Conservation (phyloP, 2,797 vertebrate genomes). For the Selene dorsalis region DNA sequence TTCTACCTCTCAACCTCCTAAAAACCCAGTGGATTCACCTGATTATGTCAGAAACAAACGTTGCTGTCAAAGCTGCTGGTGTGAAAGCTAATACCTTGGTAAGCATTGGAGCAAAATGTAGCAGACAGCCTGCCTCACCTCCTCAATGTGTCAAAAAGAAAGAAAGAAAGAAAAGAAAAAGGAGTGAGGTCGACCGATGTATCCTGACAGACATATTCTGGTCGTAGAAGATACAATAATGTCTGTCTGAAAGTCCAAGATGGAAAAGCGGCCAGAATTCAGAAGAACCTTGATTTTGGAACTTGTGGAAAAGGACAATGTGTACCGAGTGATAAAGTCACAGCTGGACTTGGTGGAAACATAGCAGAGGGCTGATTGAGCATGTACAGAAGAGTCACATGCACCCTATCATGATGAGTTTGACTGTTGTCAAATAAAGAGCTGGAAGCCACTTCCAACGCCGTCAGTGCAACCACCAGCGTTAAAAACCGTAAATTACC, state of each 20-base stretch:
- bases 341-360: constrained; percentile 27
- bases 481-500: background rate
- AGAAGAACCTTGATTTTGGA: background rate
- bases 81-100: background rate
- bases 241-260: background rate
- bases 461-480: background rate
- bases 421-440: background rate
- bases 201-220: constrained; percentile 12
- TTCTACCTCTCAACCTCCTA: background rate
- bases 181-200: constrained; percentile 3
- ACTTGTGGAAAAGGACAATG: constrained; percentile 10
- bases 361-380: constrained; percentile 17
- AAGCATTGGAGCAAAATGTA: too few species aligned
- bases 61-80: background rate
- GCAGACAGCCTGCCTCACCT: constrained; percentile 23
- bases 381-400: constrained; percentile 1
- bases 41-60: background rate
- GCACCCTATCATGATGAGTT: background rate
- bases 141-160: background rate
- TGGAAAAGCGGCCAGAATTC: background rate
- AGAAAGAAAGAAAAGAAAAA: background rate
- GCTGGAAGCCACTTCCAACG: background rate
- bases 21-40: background rate
- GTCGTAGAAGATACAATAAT: constrained; percentile 15
- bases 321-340: background rate